Evolutionary conservation across 2,113 vertebrate genomes (phyloP), one percentile per base, ranked within the genome.

Genomic region (Strix uralensis): DNA sequence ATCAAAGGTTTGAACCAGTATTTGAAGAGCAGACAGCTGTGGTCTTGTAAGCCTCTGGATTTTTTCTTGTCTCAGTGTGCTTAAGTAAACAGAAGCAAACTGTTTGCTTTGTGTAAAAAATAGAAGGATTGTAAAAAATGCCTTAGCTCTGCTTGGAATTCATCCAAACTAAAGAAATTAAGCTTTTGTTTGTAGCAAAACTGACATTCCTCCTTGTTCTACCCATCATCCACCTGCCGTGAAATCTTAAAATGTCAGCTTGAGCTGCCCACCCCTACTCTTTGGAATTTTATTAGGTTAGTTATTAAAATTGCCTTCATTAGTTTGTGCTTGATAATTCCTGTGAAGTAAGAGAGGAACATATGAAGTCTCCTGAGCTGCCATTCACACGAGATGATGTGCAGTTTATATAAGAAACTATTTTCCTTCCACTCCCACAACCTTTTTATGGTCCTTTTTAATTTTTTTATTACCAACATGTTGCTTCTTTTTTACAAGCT

Each of bases 11-110:
- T 92, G 74, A 90, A 88, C 34, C 23, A 42, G 51, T 91, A 67
- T 97, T 96, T 97, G 86, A 96, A 96, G 81, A 96, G 51, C 44
- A 72, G 90, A 81, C 67, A 75, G 73, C 90, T 97, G 81, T 79
- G 78, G 55, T 96, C n/a, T 83, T 81, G 65, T 63, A 97, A 96
- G 67, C 21, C 65, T 90, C 40, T 86, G 78, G 61, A 90, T 88
- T 93, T 94, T 93, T 94, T 95, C 94, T 75, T 86, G 62, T 91
- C 52, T 97, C 88, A 55, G 15, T 88, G 46, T 96, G n/a, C 55
- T 96, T 87, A 97, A 87, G 54, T 90, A 97, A 98, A 97, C 22
- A 87, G 61, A 87, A 84, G 73, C 23, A 96, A 96, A 90, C 32
- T 87, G 63, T 90, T 95, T 96, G 46, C 81, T 95, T 94, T 91